Percentiles rank a stretch among this genome's conserved stretches.
These are phyloP conservation scores for Montipora cactus DNA, from an alignment of 64 coral and sea anemone genomes.

Conservation along the genomic window DNA sequence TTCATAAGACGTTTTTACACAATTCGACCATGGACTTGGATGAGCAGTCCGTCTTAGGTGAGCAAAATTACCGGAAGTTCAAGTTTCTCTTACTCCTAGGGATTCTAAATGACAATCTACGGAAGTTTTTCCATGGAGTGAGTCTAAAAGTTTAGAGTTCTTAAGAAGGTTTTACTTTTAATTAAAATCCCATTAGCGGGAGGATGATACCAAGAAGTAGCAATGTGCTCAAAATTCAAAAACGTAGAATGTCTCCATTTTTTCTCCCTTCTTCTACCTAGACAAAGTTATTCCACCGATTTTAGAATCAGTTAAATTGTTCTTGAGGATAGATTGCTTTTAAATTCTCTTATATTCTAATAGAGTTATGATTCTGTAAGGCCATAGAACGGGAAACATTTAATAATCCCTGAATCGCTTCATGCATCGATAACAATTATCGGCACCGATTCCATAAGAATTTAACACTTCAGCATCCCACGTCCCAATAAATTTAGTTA, in stretches of 20 bases:
- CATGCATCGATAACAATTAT: neutral
- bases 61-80: neutral
- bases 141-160: constrained; percentile 65
- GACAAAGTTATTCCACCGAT: neutral
- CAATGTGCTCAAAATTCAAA: constrained; percentile 58
- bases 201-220: constrained; percentile 68
- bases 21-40: constrained; percentile 3
- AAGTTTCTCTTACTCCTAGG: neutral
- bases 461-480: neutral
- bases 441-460: neutral
- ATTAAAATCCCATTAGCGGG: constrained; percentile 90
- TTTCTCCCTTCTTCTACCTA: neutral
- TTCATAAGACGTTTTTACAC: constrained; percentile 1
- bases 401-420: neutral
- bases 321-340: neutral
- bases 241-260: constrained; percentile 61
- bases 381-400: neutral
- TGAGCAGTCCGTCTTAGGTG: constrained; percentile 13
- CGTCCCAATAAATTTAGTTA: neutral
- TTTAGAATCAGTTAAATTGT: neutral
- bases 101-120: constrained; percentile 22
- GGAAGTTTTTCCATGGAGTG: constrained; percentile 41
- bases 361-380: neutral
- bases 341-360: neutral
- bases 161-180: constrained; percentile 84